Evolutionary conservation across 2,113 vertebrate genomes (phyloP).

Genomic region (Gila orcuttii): DNA sequence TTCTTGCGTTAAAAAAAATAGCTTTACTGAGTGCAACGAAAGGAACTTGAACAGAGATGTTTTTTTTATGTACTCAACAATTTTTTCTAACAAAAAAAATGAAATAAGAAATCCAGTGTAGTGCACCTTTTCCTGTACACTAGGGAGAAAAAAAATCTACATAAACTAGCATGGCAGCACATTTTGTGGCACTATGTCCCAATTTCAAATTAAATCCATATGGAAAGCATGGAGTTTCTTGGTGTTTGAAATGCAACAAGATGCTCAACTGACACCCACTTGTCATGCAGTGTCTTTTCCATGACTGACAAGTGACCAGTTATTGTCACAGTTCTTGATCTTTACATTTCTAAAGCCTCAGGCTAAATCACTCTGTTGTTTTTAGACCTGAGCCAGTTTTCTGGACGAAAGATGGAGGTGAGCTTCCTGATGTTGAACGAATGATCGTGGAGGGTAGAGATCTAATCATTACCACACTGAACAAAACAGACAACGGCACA

Average conservation of each 20-base stretch:
- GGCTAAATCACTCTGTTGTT: constrained; percentile 19
- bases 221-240: too few species aligned
- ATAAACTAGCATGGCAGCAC: background rate
- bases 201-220: background rate
- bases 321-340: too few species aligned
- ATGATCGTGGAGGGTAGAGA: constrained; percentile 94
- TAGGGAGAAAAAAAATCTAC: background rate
- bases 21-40: background rate
- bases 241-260: too few species aligned
- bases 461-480: constrained; percentile 93
- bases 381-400: constrained; percentile 92
- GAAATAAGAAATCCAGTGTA: too few species aligned
- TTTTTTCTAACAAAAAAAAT: too few species aligned
- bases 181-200: background rate
- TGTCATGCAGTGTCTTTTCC: too few species aligned
- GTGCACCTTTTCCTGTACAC: too few species aligned
- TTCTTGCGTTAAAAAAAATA: background rate
- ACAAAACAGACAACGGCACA: constrained; percentile 99
- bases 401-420: constrained; percentile 96
- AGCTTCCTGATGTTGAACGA: constrained; percentile 92
- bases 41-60: background rate
- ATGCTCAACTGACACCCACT: too few species aligned
- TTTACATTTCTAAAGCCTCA: background rate
- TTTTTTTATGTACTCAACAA: background rate
- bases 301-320: too few species aligned